Evolutionary conservation across 2,113 vertebrate species (phyloP).

Genomic region (rat (Rattus norvegicus)): GRCr8 NC_086022.1:57547501-57548000

Average conservation of each 20-base stretch:
- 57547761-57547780: slow-evolving; percentile 5
- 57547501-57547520: neutral
- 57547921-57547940: slow-evolving; percentile 9
- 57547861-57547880: neutral
- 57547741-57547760: neutral
- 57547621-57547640: neutral
- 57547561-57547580: neutral
- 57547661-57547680: neutral
- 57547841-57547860: neutral
- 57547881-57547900: neutral
- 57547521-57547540: neutral
- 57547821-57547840: neutral
- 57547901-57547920: neutral
- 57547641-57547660: neutral
- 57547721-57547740: neutral
- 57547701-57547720: neutral
- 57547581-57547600: neutral
- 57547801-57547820: neutral
- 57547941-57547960: neutral
- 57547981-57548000: neutral
- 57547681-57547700: neutral
- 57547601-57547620: neutral
- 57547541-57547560: neutral
- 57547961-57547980: slow-evolving; percentile 34
- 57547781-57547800: neutral